Evolutionary conservation across 1,140 invertebrate genomes (phyloP).

Genomic region (Elymnias hypermnestra): DNA sequence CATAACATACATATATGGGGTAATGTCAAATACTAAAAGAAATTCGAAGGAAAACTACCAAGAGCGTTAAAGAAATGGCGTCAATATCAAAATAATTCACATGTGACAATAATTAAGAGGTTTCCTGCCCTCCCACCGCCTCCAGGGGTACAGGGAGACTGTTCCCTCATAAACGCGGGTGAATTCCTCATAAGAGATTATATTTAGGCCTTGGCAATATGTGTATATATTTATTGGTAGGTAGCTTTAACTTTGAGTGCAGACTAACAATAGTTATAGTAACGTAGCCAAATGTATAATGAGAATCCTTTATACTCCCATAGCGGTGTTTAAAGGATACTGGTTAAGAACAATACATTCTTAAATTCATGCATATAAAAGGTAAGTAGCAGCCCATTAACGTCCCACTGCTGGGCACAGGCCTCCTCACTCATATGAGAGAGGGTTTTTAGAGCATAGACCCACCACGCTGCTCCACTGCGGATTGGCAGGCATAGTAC

Average conservation of each 20-base stretch:
- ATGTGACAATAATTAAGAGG: conserved; percentile 74
- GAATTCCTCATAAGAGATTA: conserved; percentile 26
- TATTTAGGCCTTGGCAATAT: conserved; percentile 21
- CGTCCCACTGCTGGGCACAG: too few species aligned
- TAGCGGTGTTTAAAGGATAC: too few species aligned
- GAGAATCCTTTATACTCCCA: too few species aligned
- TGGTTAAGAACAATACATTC: too few species aligned
- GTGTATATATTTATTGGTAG: neutral
- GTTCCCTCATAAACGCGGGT: conserved; percentile 13
- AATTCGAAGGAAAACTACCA: conserved; percentile 30
- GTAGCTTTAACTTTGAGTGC: conserved; percentile 10
- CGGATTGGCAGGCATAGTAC: too few species aligned
- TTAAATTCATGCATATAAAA: too few species aligned
- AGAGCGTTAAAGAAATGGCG: conserved; percentile 35
- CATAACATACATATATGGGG: neutral
- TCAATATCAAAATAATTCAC: conserved; percentile 72
- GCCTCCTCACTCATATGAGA: too few species aligned
- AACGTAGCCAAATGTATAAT: too few species aligned
- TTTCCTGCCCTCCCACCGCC: conserved; percentile 37
- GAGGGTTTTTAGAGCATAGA: too few species aligned
- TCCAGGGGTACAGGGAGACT: conserved; percentile 28
- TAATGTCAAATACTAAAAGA: neutral
- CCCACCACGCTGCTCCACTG: too few species aligned
- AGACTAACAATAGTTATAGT: neutral
- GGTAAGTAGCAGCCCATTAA: too few species aligned